phyloP scores from a whole-genome alignment of 1,140 invertebrate species.

The Drosophila prosaltans region DNA sequence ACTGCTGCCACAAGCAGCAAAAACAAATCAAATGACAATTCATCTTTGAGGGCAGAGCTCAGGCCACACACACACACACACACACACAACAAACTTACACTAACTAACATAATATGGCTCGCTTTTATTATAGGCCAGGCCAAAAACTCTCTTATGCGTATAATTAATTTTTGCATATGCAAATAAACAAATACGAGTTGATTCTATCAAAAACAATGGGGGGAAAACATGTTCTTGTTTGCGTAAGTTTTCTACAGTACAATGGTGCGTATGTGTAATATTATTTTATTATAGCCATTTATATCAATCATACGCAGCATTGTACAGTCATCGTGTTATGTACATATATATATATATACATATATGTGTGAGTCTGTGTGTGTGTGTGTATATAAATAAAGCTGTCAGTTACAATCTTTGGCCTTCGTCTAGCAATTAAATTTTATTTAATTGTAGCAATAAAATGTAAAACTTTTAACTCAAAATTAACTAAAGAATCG shows the following conservation, averaged over 20 bases:
- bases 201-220: constrained; percentile 24
- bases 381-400: constrained; percentile 21
- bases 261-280: constrained; percentile 36
- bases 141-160: constrained; percentile 37
- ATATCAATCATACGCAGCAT: constrained; percentile 57
- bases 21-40: constrained; percentile 82
- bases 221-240: constrained; percentile 5
- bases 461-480: constrained; percentile 27
- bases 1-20: constrained; percentile 81
- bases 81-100: constrained; percentile 30
- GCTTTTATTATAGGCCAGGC: constrained; percentile 37
- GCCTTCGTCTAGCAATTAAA: constrained; percentile 24
- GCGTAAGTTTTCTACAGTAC: neutral
- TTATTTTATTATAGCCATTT: constrained; percentile 53
- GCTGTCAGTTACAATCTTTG: constrained; percentile 35
- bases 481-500: neutral
- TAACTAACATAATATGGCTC: constrained; percentile 31
- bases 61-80: neutral
- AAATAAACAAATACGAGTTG: constrained; percentile 31
- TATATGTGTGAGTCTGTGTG: neutral
- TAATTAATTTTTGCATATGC: constrained; percentile 63
- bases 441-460: constrained; percentile 36
- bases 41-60: constrained; percentile 65
- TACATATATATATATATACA: constrained; percentile 21
- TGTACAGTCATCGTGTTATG: neutral